A percentile compares a stretch with the other conserved stretches of the same genome.
phyloP scores from a whole-genome alignment of 2,113 vertebrate genomes.

The Melozone crissalis region DNA sequence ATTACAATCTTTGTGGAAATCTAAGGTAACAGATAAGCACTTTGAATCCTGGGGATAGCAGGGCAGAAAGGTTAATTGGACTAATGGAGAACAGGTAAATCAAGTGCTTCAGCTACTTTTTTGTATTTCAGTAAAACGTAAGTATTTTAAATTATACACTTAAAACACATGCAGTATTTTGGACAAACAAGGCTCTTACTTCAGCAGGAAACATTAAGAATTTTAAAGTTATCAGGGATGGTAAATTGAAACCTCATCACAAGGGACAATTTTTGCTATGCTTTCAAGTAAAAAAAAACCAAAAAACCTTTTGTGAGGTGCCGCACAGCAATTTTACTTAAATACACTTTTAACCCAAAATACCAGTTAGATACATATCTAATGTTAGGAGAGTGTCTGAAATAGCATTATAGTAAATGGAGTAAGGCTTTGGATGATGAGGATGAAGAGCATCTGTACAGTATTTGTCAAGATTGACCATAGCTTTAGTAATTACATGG shows the following conservation, averaged over 20 bases:
- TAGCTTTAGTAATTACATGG: background rate
- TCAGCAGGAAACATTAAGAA: background rate
- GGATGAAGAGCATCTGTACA: background rate
- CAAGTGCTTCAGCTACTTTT: background rate
- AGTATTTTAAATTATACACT: background rate
- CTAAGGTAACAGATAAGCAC: background rate
- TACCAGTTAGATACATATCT: background rate
- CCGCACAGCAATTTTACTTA: background rate
- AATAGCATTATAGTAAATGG: background rate
- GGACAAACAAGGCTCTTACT: background rate
- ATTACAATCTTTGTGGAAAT: background rate
- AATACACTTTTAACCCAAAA: background rate
- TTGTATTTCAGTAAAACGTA: background rate
- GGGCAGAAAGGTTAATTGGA: background rate
- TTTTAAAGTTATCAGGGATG: background rate
- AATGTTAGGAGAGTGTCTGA: background rate
- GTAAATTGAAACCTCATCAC: background rate
- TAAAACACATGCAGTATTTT: background rate
- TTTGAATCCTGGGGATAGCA: background rate
- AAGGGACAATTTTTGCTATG: background rate
- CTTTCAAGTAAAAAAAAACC: background rate
- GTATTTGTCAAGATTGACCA: background rate
- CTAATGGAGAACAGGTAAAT: background rate
- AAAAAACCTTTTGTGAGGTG: background rate
- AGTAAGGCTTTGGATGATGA: background rate